Percentiles rank a stretch among this genome's conserved stretches.
phyloP scores from a whole-genome alignment of 2,113 vertebrate species.

The Bombycilla garrulus region DNA sequence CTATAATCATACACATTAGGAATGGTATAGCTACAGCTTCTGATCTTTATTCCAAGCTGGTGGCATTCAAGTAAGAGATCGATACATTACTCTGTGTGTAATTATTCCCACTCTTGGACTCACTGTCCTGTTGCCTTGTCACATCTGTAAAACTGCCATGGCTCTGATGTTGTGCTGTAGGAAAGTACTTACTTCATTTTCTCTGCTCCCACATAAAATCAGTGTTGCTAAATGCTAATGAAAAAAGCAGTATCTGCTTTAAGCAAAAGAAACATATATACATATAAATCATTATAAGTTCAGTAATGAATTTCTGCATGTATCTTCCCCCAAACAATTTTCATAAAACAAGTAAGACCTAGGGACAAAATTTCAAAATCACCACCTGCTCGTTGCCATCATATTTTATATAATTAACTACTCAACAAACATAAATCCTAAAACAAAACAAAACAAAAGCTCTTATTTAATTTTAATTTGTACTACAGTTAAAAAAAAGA shows the following conservation, averaged over 20 bases:
- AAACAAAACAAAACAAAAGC: background rate
- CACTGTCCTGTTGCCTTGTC: background rate
- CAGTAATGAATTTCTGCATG: background rate
- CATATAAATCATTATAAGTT: background rate
- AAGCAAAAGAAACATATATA: background rate
- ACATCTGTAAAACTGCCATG: background rate
- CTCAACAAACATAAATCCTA: background rate
- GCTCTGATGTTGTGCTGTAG: background rate
- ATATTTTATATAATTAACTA: conserved; percentile 17
- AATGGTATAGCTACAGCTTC: background rate
- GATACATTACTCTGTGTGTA: background rate
- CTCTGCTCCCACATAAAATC: background rate
- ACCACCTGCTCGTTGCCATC: conserved; percentile 1
- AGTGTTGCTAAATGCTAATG: background rate
- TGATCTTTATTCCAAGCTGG: background rate
- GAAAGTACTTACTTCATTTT: background rate
- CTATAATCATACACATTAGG: background rate
- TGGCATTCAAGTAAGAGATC: background rate
- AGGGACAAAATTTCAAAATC: conserved; percentile 6
- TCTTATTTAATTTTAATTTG: background rate
- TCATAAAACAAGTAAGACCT: background rate
- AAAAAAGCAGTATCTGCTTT: background rate
- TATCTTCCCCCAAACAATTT: background rate
- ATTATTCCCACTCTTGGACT: background rate
- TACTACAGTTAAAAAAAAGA: background rate